phyloP scores from a whole-genome alignment of 2,113 vertebrate species.

The Laterallus jamaicensis region DNA sequence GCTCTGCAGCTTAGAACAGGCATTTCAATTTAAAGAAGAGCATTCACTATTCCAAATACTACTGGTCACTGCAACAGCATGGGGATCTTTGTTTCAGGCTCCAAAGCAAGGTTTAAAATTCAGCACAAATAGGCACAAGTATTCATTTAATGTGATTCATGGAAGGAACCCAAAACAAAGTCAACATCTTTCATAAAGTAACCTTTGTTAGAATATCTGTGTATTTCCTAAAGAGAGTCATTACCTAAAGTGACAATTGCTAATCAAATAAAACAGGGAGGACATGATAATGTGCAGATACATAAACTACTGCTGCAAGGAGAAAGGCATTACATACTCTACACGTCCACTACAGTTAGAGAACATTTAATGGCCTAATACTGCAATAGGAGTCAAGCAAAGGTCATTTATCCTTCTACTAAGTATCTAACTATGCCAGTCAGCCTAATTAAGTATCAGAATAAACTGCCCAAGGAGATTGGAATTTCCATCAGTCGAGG shows the following conservation, averaged over 20 bases:
- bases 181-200: neutral
- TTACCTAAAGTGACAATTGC: neutral
- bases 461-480: conserved; percentile 14
- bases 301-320: neutral
- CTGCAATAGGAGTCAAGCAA: neutral
- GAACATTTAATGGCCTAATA: neutral
- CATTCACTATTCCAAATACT: neutral
- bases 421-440: neutral
- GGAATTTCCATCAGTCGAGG: neutral
- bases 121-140: neutral
- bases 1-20: neutral
- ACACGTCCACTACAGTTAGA: neutral
- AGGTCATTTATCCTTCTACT: neutral
- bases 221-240: neutral
- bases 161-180: neutral
- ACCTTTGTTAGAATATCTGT: neutral
- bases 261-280: neutral
- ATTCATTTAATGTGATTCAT: neutral
- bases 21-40: neutral
- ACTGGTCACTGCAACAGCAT: neutral
- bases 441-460: neutral
- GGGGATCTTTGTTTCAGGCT: neutral
- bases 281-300: neutral
- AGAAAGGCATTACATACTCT: neutral
- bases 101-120: neutral